Percentiles rank a stretch among this genome's conserved stretches.
Conservation (phyloP, 2,888 invertebrate species). For the Andricus quercusramuli region DNA sequence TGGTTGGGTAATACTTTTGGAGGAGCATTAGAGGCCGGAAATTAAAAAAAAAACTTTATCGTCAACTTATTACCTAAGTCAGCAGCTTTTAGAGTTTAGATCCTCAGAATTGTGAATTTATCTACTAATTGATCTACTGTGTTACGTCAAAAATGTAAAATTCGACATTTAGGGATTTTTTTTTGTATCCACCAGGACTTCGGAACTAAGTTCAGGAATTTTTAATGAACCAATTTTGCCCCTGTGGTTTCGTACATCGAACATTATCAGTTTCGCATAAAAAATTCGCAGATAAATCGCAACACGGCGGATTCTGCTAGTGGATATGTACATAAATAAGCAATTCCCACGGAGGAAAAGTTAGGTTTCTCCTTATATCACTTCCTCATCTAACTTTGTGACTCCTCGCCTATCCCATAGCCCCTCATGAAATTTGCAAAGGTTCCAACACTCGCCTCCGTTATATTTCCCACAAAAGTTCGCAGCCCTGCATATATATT, state of each 20-base stretch:
- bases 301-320: constrained; percentile 35
- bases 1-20: too few relatives aligned
- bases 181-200: too few relatives aligned
- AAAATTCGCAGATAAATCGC: constrained; percentile 19
- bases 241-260: background rate
- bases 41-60: too few relatives aligned
- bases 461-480: constrained; percentile 41
- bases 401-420: constrained; percentile 36
- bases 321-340: constrained; percentile 40
- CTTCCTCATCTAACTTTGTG: constrained; percentile 42
- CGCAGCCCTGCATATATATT: constrained; percentile 2
- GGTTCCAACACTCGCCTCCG: constrained; percentile 24
- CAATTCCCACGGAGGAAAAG: constrained; percentile 39
- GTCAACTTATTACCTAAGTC: too few relatives aligned
- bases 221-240: too few relatives aligned
- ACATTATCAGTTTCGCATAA: constrained; percentile 37
- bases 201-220: too few relatives aligned
- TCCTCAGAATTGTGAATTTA: too few relatives aligned
- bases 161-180: too few relatives aligned
- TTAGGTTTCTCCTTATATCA: constrained; percentile 39
- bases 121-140: too few relatives aligned
- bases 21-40: too few relatives aligned
- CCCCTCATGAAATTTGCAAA: constrained; percentile 41
- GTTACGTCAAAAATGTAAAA: too few relatives aligned
- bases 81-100: too few relatives aligned